phyloP scores from a whole-genome alignment of 2,888 invertebrate species.

The Miltochrista miniata region DNA sequence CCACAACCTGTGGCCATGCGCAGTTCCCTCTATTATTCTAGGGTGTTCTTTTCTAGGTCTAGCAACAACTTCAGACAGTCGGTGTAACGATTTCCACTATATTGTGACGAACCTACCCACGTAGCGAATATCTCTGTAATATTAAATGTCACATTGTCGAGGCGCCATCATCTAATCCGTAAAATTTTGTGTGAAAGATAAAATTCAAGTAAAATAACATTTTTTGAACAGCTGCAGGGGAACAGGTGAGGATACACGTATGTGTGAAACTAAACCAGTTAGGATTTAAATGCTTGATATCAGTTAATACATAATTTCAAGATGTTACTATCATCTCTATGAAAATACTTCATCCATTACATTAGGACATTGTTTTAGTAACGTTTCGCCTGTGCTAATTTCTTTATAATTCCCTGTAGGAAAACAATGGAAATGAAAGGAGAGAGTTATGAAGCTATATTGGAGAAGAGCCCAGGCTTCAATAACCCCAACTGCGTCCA shows the following conservation, averaged over 20 bases:
- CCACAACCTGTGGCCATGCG: slow-evolving; percentile 47
- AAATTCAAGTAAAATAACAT: slow-evolving; percentile 77
- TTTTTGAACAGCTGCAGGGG: slow-evolving; percentile 82
- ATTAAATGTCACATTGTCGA: slow-evolving; percentile 77
- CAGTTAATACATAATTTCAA: slow-evolving; percentile 53
- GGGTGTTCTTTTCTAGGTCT: slow-evolving; percentile 83
- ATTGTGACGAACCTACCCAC: slow-evolving; percentile 71
- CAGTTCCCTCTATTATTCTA: slow-evolving; percentile 70
- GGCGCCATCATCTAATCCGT: slow-evolving; percentile 76
- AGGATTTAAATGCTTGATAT: slow-evolving; percentile 56
- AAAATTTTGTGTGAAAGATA: slow-evolving; percentile 80
- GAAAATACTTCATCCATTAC: slow-evolving; percentile 55
- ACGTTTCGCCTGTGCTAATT: slow-evolving; percentile 39
- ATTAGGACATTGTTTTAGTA: slow-evolving; percentile 45
- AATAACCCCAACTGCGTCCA: slow-evolving; percentile 95
- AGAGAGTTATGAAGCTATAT: slow-evolving; percentile 90
- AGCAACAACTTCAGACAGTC: slow-evolving; percentile 66
- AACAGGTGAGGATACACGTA: slow-evolving; percentile 80
- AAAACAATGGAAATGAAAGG: slow-evolving; percentile 91
- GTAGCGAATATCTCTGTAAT: slow-evolving; percentile 74
- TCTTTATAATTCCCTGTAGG: slow-evolving; percentile 73
- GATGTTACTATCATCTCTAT: slow-evolving; percentile 45
- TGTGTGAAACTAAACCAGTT: slow-evolving; percentile 70
- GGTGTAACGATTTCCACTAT: slow-evolving; percentile 61
- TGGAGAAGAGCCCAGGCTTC: slow-evolving; percentile 93